Evolutionary conservation across 2,797 vertebrate genomes (phyloP), one percentile per base, ranked within the genome.

Genomic region (Hemibagrus guttatus): DNA sequence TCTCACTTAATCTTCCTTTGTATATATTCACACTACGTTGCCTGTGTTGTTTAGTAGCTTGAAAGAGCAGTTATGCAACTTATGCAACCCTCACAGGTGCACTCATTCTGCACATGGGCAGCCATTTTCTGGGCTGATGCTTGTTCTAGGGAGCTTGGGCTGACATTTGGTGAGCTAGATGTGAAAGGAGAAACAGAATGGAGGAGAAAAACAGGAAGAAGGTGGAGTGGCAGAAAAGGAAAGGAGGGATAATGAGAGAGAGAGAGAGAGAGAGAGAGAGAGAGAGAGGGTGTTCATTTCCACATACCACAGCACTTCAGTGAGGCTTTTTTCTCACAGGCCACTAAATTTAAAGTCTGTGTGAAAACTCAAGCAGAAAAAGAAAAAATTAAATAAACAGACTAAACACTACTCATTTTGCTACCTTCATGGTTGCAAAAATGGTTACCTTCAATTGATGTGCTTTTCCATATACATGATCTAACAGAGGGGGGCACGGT

Each of bases 11-110:
- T 72, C 64, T 72, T 81, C 8, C 49, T 84, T 14, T 46, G n/a
- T 80, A 72, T 83, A 54, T 63, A 35, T 39, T 42, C 21, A 59
- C 52, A 84, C 74, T 17, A 5, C 3, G 49, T 3, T 54, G 19
- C 49, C 46, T 46, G 1, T n/a, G 66, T 11, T 26, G 64, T 69
- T 83, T 58, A 35, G 56, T 79, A 72, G 63, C 16, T 78, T 42
- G 12, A 76, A 49, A 84, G 35, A 88, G 31, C 78, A 79, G 49
- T 85, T 87, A 76, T 85, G 66, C 58, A 83, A 84, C 85, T 80
- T 52, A 46, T 92, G 91, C 90, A 91, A 89, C 90, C 90, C 88
- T 93, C 88, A 66, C 78, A 89, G 76, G 79, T 90, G 69, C 52
- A 71, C 16, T 63, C 6, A 17, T 54, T 81, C 54, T 35, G 61